A percentile compares a stretch with the other conserved stretches of the same genome.
phyloP scores from a whole-genome alignment of 2,797 vertebrate genomes.

The Ctenosaura bakeri region DNA sequence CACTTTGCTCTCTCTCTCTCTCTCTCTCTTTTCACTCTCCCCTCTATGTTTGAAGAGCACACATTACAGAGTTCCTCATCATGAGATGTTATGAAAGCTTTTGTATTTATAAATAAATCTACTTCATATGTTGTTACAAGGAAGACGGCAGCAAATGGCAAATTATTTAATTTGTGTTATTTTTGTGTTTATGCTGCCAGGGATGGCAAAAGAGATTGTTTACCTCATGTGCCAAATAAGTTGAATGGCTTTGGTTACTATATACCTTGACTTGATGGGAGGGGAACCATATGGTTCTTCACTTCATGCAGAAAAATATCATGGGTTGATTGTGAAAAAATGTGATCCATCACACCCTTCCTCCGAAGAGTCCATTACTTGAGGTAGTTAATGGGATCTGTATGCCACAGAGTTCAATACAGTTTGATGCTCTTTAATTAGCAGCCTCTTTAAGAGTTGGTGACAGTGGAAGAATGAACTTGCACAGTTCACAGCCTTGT shows the following conservation, averaged over 20 bases:
- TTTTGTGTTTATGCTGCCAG: neutral
- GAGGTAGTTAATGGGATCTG: constrained; percentile 54
- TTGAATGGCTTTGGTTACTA: neutral
- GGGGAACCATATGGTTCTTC: neutral
- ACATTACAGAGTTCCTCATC: too few species aligned
- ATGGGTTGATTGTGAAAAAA: neutral
- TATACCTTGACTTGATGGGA: neutral
- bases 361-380: constrained; percentile 26
- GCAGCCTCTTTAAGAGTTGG: constrained; percentile 64
- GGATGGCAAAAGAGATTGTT: neutral
- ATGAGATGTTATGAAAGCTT: too few species aligned
- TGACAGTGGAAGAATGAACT: constrained; percentile 74
- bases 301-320: neutral
- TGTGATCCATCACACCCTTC: constrained; percentile 16
- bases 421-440: constrained; percentile 63
- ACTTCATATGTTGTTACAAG: too few species aligned
- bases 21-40: neutral
- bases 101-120: too few species aligned
- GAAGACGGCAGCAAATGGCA: neutral
- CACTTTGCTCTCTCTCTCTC: too few species aligned
- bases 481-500: constrained; percentile 74
- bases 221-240: neutral
- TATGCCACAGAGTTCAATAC: constrained; percentile 1
- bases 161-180: neutral
- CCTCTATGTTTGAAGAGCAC: too few species aligned